These are phyloP conservation scores for Macrosteles quadrilineatus DNA, from an alignment of 1,140 invertebrate genomes.

Conservation along the genomic window DNA sequence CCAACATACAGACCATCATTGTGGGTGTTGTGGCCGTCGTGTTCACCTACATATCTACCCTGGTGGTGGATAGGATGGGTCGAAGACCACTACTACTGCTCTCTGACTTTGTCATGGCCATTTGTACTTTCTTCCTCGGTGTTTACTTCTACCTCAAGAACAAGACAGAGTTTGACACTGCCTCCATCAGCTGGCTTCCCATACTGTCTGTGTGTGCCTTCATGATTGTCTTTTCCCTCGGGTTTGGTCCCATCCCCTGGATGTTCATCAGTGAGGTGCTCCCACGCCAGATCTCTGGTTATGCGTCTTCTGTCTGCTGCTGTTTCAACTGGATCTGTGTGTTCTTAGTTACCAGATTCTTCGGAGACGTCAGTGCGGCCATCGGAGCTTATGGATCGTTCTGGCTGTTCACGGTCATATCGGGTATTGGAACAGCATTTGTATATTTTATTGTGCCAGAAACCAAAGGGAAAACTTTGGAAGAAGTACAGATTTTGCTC, in stretches of 20 bases:
- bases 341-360: conserved; percentile 81
- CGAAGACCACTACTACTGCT: conserved; percentile 67
- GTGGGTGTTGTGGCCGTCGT: conserved; percentile 77
- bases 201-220: conserved; percentile 71
- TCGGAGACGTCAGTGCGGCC: conserved; percentile 57
- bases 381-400: conserved; percentile 69
- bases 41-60: conserved; percentile 65
- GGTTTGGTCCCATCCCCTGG: conserved; percentile 79
- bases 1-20: conserved; percentile 65
- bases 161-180: conserved; percentile 51
- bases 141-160: conserved; percentile 64
- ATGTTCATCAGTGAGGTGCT: conserved; percentile 76
- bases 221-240: conserved; percentile 74
- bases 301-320: conserved; percentile 71
- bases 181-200: conserved; percentile 67
- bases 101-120: conserved; percentile 63
- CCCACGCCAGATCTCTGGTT: conserved; percentile 72
- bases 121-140: conserved; percentile 61
- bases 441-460: conserved; percentile 81
- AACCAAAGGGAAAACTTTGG: conserved; percentile 85
- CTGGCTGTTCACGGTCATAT: conserved; percentile 76
- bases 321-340: conserved; percentile 77
- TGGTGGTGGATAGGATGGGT: conserved; percentile 70
- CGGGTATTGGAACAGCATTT: conserved; percentile 69
- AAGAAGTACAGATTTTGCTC: conserved; percentile 75